A percentile compares a stretch with the other conserved stretches of the same genome.
phyloP scores from a whole-genome alignment of 2,888 invertebrate genomes.

The Athetis lepigone region DNA sequence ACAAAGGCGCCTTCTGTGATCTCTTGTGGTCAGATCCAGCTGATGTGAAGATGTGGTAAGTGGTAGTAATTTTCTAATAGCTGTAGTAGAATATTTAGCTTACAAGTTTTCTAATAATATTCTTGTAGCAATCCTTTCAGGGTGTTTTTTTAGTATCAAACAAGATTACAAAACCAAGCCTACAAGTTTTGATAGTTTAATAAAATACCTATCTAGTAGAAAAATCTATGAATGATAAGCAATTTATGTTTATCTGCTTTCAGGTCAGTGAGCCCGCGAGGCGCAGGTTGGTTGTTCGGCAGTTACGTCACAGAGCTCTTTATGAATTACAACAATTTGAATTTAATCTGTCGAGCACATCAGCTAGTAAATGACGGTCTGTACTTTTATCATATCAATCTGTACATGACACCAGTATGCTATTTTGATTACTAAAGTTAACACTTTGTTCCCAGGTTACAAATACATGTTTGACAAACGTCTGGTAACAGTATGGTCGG shows the following conservation, averaged over 20 bases:
- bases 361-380: constrained; percentile 99
- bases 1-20: constrained; percentile 99
- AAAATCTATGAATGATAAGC: too few relatives aligned
- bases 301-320: constrained; percentile 98
- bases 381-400: constrained; percentile 14
- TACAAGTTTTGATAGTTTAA: neutral
- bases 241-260: constrained; percentile 54
- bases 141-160: neutral
- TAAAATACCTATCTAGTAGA: neutral
- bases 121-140: too few relatives aligned
- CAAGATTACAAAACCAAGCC: neutral
- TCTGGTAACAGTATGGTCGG: constrained; percentile 99
- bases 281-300: constrained; percentile 99
- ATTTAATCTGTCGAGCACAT: constrained; percentile 99
- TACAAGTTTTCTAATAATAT: too few relatives aligned
- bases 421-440: neutral
- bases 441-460: constrained; percentile 92
- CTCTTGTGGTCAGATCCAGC: constrained; percentile 99
- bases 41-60: constrained; percentile 97
- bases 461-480: constrained; percentile 99
- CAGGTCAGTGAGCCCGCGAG: constrained; percentile 97
- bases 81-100: too few relatives aligned
- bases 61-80: constrained; percentile 2
- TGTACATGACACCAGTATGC: neutral
- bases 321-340: constrained; percentile 97